Conservation (phyloP, 2,888 invertebrate species). For the Euspilapteryx auroguttella region DNA sequence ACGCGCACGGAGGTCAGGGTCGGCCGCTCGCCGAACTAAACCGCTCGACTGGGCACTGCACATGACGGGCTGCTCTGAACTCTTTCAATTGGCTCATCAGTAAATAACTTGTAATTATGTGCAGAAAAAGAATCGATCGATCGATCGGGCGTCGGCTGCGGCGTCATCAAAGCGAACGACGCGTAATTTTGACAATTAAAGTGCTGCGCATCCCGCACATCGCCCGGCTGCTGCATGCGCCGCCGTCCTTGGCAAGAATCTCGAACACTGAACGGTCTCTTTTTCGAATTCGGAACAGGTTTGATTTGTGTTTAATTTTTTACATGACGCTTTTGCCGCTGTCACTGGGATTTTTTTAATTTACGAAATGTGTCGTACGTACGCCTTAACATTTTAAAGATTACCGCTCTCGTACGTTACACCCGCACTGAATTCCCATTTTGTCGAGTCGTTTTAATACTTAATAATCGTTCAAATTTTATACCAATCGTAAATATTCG, state of each 20-base stretch:
- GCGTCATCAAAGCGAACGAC: constrained; percentile 30
- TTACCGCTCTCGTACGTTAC: too few relatives aligned
- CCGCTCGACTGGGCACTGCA: neutral
- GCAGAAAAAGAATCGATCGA: too few relatives aligned
- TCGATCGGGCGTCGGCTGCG: constrained; percentile 20
- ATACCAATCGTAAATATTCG: too few relatives aligned
- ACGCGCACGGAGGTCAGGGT: constrained; percentile 3
- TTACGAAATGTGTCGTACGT: constrained; percentile 21
- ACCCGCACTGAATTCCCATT: too few relatives aligned
- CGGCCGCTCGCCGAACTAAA: constrained; percentile 2
- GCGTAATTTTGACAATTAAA: constrained; percentile 58
- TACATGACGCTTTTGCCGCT: neutral
- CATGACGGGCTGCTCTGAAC: neutral
- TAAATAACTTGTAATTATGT: neutral
- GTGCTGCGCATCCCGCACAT: constrained; percentile 39
- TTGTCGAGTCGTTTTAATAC: too few relatives aligned
- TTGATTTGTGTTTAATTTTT: constrained; percentile 24
- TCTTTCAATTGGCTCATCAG: neutral
- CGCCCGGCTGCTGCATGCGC: too few relatives aligned
- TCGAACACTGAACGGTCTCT: constrained; percentile 24
- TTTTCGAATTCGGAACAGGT: constrained; percentile 27
- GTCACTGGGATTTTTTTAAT: too few relatives aligned
- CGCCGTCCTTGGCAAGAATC: constrained; percentile 55
- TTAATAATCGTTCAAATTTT: too few relatives aligned
- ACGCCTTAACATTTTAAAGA: constrained; percentile 24